These are phyloP conservation scores for Megaleporinus macrocephalus DNA, from an alignment of 2,113 vertebrate genomes.

Conservation along the genomic window DNA sequence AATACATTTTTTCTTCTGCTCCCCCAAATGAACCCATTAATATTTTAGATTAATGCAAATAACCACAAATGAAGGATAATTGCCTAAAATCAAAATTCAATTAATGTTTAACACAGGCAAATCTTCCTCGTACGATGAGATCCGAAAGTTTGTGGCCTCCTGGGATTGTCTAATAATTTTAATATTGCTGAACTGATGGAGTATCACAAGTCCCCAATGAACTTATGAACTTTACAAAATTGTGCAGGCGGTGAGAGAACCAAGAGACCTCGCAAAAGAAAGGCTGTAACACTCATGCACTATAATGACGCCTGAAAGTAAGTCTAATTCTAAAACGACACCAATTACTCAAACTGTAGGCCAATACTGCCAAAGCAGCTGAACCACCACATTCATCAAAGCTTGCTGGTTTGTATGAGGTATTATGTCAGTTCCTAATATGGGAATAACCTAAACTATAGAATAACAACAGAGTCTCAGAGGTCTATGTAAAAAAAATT, in stretches of 20 bases:
- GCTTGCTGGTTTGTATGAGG: too few relatives aligned
- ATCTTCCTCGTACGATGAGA: slow-evolving; percentile 30
- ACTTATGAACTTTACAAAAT: slow-evolving; percentile 8
- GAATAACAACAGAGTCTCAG: too few relatives aligned
- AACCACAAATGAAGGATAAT: slow-evolving; percentile 56
- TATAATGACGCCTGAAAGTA: too few relatives aligned
- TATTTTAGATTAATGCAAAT: slow-evolving; percentile 59
- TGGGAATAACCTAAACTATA: too few relatives aligned
- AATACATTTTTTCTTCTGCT: slow-evolving; percentile 31
- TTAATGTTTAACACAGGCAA: slow-evolving; percentile 52
- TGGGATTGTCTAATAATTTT: background rate
- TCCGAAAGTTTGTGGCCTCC: slow-evolving; percentile 14
- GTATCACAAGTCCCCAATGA: background rate
- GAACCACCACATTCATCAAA: too few relatives aligned
- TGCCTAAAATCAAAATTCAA: slow-evolving; percentile 58
- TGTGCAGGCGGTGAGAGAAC: background rate
- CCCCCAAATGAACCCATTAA: slow-evolving; percentile 57
- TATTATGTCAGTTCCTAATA: too few relatives aligned
- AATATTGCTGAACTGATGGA: slow-evolving; percentile 34
- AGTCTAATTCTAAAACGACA: too few relatives aligned
- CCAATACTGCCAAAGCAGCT: too few relatives aligned
- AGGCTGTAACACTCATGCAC: too few relatives aligned
- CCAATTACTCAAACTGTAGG: too few relatives aligned
- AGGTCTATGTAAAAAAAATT: too few relatives aligned
- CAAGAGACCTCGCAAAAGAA: background rate